These are phyloP conservation scores for Molorchus minor DNA, from an alignment of 2,888 invertebrate genomes.

Conservation along the genomic window DNA sequence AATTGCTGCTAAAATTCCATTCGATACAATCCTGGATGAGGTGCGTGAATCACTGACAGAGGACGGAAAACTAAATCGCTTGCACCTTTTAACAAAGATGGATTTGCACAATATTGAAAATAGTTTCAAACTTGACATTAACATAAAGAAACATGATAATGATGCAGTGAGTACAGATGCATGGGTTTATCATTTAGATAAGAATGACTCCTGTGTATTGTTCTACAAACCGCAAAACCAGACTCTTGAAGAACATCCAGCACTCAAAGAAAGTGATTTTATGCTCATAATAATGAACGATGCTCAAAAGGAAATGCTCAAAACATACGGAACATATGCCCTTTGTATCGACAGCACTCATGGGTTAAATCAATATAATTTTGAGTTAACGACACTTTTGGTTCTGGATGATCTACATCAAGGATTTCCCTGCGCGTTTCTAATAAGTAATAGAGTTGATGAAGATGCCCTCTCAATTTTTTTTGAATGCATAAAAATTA, in stretches of 20 bases:
- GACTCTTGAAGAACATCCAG: neutral
- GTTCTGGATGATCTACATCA: conserved; percentile 2
- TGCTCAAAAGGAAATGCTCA: neutral
- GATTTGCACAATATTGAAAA: no score
- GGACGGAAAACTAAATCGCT: no score
- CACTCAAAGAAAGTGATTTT: conserved; percentile 6
- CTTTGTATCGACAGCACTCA: conserved; percentile 1
- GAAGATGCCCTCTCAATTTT: neutral
- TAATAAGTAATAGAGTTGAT: neutral
- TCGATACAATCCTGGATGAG: no score
- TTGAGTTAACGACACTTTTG: conserved; percentile 6
- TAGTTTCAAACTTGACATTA: neutral
- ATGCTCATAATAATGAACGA: conserved; percentile 3
- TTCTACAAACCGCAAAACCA: neutral
- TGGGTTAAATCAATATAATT: conserved; percentile 7
- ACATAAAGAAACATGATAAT: neutral
- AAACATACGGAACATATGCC: neutral
- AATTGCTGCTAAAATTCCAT: no score
- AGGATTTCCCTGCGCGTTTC: neutral
- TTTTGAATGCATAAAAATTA: neutral
- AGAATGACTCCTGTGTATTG: neutral
- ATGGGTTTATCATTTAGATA: neutral
- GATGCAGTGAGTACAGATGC: neutral
- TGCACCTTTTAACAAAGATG: no score
- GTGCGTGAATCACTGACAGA: no score